Conservation (phyloP, 2,888 invertebrate genomes). For the Mythimna albipuncta region DNA sequence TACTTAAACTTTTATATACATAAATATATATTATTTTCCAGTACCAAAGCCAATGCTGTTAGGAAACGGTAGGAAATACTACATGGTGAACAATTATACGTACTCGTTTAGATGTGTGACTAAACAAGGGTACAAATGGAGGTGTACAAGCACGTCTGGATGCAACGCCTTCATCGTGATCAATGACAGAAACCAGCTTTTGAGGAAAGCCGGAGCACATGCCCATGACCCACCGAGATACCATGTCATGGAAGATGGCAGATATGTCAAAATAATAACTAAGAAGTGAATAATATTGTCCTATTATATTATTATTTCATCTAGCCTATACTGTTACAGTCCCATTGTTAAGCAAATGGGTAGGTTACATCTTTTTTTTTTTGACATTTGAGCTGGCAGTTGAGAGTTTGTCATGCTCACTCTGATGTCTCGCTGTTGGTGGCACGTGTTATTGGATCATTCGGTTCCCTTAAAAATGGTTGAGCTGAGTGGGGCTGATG, state of each 20-base stretch:
- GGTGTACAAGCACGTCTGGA: conserved; percentile 8
- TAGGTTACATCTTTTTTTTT: too few relatives aligned
- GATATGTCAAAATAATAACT: neutral
- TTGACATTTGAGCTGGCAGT: too few relatives aligned
- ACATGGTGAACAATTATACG: conserved; percentile 12
- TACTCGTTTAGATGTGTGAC: conserved; percentile 5
- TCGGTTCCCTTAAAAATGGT: too few relatives aligned
- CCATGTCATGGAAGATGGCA: neutral
- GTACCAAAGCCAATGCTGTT: neutral
- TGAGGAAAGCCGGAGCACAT: conserved; percentile 1
- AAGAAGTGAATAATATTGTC: neutral
- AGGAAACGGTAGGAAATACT: conserved; percentile 5
- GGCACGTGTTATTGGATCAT: too few relatives aligned
- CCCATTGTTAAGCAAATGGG: too few relatives aligned
- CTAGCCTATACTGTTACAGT: too few relatives aligned
- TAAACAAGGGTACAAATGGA: conserved; percentile 2
- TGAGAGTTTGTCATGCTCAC: too few relatives aligned
- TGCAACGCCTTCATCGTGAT: conserved; percentile 10
- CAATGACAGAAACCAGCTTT: neutral
- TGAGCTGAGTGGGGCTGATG: too few relatives aligned
- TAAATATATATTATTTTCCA: conserved; percentile 4
- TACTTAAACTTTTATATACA: neutral
- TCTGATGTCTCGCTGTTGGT: too few relatives aligned
- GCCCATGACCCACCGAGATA: neutral
- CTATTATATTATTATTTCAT: too few relatives aligned